A percentile compares a stretch with the other conserved stretches of the same genome.
These are phyloP conservation scores for Caenorhabditis zanzibari DNA, from an alignment of 2,888 invertebrate genomes.

Conservation along the genomic window DNA sequence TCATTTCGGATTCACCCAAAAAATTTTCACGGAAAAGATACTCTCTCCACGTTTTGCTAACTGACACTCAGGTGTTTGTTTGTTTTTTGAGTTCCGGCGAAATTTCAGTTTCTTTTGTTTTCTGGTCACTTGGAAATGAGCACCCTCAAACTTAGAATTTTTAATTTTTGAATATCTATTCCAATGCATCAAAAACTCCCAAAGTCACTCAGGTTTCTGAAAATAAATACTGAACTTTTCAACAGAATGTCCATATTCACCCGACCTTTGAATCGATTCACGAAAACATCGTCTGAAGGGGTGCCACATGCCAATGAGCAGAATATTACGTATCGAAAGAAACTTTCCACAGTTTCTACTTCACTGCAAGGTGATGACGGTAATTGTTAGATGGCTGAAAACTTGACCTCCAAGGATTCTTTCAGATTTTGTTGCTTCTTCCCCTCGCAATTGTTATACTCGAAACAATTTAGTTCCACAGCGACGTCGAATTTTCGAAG, in stretches of 20 bases:
- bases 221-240: not conserved
- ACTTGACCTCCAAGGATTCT: not conserved
- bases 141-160: not conserved
- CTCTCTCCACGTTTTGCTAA: conserved; percentile 4
- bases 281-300: conserved; percentile 8
- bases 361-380: conserved; percentile 51
- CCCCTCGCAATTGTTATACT: conserved; percentile 52
- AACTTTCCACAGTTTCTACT: conserved; percentile 54
- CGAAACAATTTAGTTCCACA: conserved; percentile 2
- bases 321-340: conserved; percentile 57
- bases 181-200: too few species aligned
- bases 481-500: conserved; percentile 24
- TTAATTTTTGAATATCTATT: not conserved
- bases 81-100: conserved; percentile 21
- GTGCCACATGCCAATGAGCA: conserved; percentile 19
- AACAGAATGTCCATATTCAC: conserved; percentile 46
- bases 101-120: not conserved
- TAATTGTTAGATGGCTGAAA: conserved; percentile 3
- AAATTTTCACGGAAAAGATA: conserved; percentile 30
- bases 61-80: not conserved
- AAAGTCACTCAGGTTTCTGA: not conserved
- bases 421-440: conserved; percentile 27
- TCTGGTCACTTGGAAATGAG: not conserved
- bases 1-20: conserved; percentile 36
- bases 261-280: conserved; percentile 50